Percentiles rank a stretch among this genome's conserved stretches.
These are phyloP conservation scores for Euzetes globulus DNA, from an alignment of 2,888 invertebrate species.

Conservation along the genomic window DNA sequence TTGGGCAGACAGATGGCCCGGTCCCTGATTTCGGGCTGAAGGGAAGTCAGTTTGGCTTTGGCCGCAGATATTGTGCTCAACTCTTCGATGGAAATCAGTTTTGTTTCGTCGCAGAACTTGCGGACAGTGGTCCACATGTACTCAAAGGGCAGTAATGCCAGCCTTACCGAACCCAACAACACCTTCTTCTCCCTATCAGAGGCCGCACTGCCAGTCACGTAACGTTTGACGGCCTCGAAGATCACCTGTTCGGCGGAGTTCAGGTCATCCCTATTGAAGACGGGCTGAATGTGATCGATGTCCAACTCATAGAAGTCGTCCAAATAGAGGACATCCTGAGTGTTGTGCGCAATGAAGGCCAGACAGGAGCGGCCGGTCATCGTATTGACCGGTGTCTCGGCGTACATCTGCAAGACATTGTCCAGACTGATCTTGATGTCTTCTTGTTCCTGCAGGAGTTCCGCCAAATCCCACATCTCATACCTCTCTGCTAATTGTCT, in stretches of 20 bases:
- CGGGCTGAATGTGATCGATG: not conserved
- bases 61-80: not conserved
- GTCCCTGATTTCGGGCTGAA: not conserved
- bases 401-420: not conserved
- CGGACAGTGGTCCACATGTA: slow-evolving; percentile 12
- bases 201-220: not conserved
- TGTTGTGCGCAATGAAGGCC: slow-evolving; percentile 6
- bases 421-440: not conserved
- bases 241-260: not conserved
- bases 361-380: not conserved
- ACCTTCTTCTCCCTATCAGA: not conserved
- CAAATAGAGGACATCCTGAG: not conserved
- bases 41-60: not conserved
- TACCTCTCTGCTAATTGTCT: slow-evolving; percentile 12
- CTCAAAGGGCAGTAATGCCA: not conserved
- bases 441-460: not conserved
- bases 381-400: not conserved
- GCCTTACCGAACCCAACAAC: not conserved
- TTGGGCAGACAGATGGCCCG: not conserved
- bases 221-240: slow-evolving; percentile 5
- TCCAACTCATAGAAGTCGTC: slow-evolving; percentile 16
- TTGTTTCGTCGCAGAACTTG: not conserved
- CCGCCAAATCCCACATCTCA: not conserved
- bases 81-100: not conserved
- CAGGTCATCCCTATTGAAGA: slow-evolving; percentile 3